Conservation (phyloP, 2,113 vertebrate genomes). For the Stomatorhinus ivindoensis region DNA sequence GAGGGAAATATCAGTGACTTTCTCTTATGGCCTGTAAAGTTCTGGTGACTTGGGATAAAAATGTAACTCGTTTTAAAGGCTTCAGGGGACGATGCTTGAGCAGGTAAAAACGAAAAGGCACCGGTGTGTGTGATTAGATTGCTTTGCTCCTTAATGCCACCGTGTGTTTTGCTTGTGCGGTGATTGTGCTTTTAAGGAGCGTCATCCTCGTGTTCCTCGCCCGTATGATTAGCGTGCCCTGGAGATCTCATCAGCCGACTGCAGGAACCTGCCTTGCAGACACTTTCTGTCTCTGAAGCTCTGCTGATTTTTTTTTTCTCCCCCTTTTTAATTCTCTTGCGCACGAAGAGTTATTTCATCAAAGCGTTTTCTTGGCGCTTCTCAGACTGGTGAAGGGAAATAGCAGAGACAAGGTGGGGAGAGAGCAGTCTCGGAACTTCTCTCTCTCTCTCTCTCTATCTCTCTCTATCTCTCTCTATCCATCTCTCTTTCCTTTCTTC, state of each 20-base stretch:
- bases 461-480: neutral
- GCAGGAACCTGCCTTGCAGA: conserved; percentile 49
- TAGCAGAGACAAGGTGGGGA: neutral
- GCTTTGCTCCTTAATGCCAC: neutral
- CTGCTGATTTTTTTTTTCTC: conserved; percentile 19
- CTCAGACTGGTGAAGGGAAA: neutral
- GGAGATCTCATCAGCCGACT: conserved; percentile 52
- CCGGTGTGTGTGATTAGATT: neutral
- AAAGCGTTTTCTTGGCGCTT: neutral
- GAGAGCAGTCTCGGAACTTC: neutral
- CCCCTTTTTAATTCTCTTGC: conserved; percentile 1
- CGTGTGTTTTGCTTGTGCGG: conserved; percentile 56
- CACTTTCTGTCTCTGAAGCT: conserved; percentile 52
- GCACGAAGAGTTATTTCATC: neutral
- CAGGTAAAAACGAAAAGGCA: neutral
- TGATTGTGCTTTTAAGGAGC: conserved; percentile 58
- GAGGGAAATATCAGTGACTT: neutral
- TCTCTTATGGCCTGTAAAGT: neutral
- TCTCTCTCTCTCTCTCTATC: neutral
- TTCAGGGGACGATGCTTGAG: neutral
- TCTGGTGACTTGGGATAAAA: conserved; percentile 8
- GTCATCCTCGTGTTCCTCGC: conserved; percentile 50
- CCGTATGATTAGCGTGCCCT: conserved; percentile 56
- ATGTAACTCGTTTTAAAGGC: neutral
- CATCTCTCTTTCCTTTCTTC: neutral